phyloP scores from a whole-genome alignment of 2,888 invertebrate genomes.

The Masnerella sp. region DNA sequence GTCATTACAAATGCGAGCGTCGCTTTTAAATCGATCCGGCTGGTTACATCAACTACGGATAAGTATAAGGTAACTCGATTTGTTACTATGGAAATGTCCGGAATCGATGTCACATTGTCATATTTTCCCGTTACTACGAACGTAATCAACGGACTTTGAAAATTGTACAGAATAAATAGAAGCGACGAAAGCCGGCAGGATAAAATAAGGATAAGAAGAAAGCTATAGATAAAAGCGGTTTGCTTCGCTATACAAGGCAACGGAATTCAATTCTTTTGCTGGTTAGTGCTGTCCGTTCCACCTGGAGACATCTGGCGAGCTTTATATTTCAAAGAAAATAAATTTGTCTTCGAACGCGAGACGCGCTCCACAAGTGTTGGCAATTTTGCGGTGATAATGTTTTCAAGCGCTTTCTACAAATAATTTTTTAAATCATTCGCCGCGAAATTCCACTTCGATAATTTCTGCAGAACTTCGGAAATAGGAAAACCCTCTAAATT shows the following conservation, averaged over 20 bases:
- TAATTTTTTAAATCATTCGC: no score
- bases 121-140: constrained; percentile 12
- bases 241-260: constrained; percentile 61
- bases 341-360: constrained; percentile 41
- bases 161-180: constrained; percentile 22
- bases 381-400: constrained; percentile 41
- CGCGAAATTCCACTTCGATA: no score
- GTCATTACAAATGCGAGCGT: not conserved
- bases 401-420: constrained; percentile 9
- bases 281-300: constrained; percentile 68
- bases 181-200: constrained; percentile 10
- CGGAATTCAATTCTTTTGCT: constrained; percentile 70
- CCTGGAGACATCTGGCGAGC: constrained; percentile 65
- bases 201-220: constrained; percentile 14
- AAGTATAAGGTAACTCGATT: constrained; percentile 33
- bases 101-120: constrained; percentile 21
- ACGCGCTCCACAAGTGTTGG: constrained; percentile 32
- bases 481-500: no score
- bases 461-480: no score
- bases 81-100: constrained; percentile 28
- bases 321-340: constrained; percentile 64
- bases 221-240: constrained; percentile 52
- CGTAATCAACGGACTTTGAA: constrained; percentile 20
- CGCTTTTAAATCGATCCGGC: constrained; percentile 2
- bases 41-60: constrained; percentile 5